These are phyloP conservation scores for Parasteatoda lunata DNA, from an alignment of 2,888 invertebrate species.

Conservation along the genomic window DNA sequence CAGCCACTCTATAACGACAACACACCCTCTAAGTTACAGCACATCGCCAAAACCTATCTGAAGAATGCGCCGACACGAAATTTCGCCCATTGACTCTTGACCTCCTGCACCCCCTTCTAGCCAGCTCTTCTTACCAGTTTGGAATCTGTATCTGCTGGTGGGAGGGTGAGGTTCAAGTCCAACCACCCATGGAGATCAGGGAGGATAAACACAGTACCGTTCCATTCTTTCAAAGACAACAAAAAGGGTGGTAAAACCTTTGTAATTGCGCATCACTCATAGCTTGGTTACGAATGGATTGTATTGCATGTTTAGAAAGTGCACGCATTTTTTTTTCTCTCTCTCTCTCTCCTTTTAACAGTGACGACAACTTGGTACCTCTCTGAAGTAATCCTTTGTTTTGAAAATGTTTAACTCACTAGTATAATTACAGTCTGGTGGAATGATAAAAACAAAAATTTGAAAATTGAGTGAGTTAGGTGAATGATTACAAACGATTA, in stretches of 20 bases:
- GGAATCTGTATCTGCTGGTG: neutral
- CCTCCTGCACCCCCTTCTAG: neutral
- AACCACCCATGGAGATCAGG: neutral
- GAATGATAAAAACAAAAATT: too few relatives aligned
- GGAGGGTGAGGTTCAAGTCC: neutral
- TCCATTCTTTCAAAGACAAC: neutral
- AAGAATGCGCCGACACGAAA: neutral
- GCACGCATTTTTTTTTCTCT: neutral
- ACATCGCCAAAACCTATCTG: neutral
- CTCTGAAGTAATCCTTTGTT: neutral
- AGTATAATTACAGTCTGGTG: too few relatives aligned
- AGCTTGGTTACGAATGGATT: neutral
- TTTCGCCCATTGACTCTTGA: neutral
- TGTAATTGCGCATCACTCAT: neutral
- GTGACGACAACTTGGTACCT: neutral
- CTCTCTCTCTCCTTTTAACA: neutral
- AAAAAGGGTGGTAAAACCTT: neutral
- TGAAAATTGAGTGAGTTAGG: too few relatives aligned
- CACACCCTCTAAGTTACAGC: neutral
- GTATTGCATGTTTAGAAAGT: neutral
- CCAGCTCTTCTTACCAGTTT: neutral
- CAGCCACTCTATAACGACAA: neutral
- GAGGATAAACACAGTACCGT: neutral
- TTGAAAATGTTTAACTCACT: too few relatives aligned
- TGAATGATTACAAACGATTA: too few relatives aligned